Conservation (phyloP, 2,888 invertebrate genomes). For the Euplagia quadripunctaria region DNA sequence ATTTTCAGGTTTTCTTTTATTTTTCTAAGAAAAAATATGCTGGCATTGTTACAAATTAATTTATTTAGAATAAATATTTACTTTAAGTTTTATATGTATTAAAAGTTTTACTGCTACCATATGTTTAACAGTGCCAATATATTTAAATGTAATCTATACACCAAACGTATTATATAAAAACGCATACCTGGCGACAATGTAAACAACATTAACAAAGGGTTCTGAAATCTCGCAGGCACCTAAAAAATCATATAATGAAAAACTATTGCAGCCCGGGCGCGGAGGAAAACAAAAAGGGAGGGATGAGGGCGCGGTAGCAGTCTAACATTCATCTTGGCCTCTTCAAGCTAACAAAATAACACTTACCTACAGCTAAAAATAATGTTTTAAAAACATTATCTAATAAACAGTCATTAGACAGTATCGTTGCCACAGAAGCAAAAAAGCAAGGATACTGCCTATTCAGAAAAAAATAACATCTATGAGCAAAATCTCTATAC, state of each 20-base stretch:
- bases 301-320: slow-evolving; percentile 83
- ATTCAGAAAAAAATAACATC: slow-evolving; percentile 80
- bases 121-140: slow-evolving; percentile 54
- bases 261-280: slow-evolving; percentile 85
- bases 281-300: slow-evolving; percentile 80
- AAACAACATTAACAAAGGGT: slow-evolving; percentile 87
- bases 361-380: slow-evolving; percentile 85
- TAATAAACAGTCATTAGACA: slow-evolving; percentile 79
- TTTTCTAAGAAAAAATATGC: slow-evolving; percentile 51
- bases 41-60: slow-evolving; percentile 39
- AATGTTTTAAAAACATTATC: slow-evolving; percentile 74
- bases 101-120: background rate
- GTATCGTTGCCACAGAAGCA: slow-evolving; percentile 73
- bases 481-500: slow-evolving; percentile 82
- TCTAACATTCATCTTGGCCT: slow-evolving; percentile 87
- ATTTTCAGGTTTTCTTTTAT: slow-evolving; percentile 25
- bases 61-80: background rate
- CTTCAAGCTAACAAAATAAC: slow-evolving; percentile 86
- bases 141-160: slow-evolving; percentile 60
- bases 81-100: background rate
- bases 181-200: slow-evolving; percentile 88
- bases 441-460: slow-evolving; percentile 81
- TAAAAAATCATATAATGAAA: slow-evolving; percentile 84
- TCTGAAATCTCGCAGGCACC: slow-evolving; percentile 85
- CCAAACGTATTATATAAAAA: slow-evolving; percentile 78